These are phyloP conservation scores for Coelopa frigida DNA, from an alignment of 1,140 invertebrate species.

Conservation along the genomic window DNA sequence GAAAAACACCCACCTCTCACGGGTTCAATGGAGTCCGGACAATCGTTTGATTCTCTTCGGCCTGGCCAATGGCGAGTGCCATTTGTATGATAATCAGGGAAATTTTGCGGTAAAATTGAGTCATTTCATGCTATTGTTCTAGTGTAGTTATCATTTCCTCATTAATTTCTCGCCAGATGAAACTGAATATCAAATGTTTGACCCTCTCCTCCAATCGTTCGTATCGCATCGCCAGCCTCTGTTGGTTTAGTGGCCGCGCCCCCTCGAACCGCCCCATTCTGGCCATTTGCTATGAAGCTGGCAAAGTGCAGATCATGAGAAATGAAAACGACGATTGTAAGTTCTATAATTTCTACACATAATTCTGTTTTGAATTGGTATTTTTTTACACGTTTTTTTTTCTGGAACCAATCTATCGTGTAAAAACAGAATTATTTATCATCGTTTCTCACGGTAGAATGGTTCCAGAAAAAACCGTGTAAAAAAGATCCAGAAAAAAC, in stretches of 20 bases:
- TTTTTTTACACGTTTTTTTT: background rate
- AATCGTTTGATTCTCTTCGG: constrained; percentile 84
- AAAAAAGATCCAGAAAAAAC: no score
- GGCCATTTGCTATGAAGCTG: constrained; percentile 81
- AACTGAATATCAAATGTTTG: constrained; percentile 57
- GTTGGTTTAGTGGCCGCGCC: constrained; percentile 78
- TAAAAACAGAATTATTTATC: no score
- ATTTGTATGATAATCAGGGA: constrained; percentile 91
- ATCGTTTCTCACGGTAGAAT: no score
- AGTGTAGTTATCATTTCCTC: background rate
- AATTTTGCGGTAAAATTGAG: constrained; percentile 51
- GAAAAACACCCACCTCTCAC: constrained; percentile 66
- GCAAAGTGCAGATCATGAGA: constrained; percentile 80
- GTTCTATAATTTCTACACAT: constrained; percentile 1
- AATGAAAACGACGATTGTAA: constrained; percentile 81
- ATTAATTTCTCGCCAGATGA: constrained; percentile 52
- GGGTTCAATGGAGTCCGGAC: constrained; percentile 94
- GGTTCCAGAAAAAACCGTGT: no score
- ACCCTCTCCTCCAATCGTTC: constrained; percentile 45
- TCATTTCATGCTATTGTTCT: background rate
- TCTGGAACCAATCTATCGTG: no score
- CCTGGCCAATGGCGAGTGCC: constrained; percentile 82
- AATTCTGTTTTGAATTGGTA: background rate
- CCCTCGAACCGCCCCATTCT: constrained; percentile 69
- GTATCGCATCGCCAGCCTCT: constrained; percentile 60